Evolutionary conservation across 2,113 vertebrate species (phyloP), one percentile per base, ranked within the genome.

Genomic region (Zosterops pallidus): DNA sequence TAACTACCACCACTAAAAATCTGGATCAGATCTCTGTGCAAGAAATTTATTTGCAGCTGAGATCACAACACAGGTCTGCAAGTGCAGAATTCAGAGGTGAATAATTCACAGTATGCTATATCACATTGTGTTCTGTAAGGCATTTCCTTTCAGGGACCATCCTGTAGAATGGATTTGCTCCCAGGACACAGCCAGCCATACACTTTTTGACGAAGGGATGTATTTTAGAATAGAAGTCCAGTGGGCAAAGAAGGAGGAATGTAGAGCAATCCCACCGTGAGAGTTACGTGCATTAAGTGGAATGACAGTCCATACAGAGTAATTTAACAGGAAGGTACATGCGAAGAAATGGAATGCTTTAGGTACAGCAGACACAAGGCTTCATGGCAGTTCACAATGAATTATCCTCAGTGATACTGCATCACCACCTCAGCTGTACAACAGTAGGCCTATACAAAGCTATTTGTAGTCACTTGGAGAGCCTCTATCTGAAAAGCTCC

Each of bases 281-380:
- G 17, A 80, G 11, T 72, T 79, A 52, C 2, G 25, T 21, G 53
- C 65, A 39, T 35, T 56, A 63, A 55, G 35, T 26, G 18, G 42
- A 77, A 77, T 18, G n/a, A 79, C 53, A 94, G 49, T 23, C 37
- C 55, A 46, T 4, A 70, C 26, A 77, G 47, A 77, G 42, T 31
- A 41, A 65, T 64, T 50, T 20, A 91, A 37, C 68, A 85, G 60
- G 69, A 86, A 77, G 35, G 28, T 11, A 59, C 47, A 80, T 14
- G 29, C 2, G 1, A 59, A 90, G 80, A 83, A 94, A 55, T 9
- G 3, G 37, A 92, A 76, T 26, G 47, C 68, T 88, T 80, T 46
- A 78, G 35, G 23, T 77, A 56, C 12, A 95, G 93, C 94, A 94
- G 85, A 93, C 92, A 96, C 85, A 94, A 92, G 52, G 90, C 94